A percentile compares a stretch with the other conserved stretches of the same genome.
Evolutionary conservation across 2,888 invertebrate species (phyloP).

Genomic region (Julus scandinavius): DNA sequence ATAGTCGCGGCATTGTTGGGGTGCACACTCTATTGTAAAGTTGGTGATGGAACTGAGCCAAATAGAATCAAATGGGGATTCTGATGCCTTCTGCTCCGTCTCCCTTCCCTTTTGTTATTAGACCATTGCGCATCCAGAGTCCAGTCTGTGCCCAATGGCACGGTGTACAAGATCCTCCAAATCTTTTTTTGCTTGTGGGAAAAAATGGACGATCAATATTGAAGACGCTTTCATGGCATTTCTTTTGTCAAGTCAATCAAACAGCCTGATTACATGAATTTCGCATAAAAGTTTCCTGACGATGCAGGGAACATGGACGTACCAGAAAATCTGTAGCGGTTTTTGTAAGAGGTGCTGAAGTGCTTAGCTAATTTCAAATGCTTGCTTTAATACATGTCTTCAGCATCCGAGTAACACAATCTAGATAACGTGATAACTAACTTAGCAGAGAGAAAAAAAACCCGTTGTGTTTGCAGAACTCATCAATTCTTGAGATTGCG

Average conservation of each 20-base stretch:
- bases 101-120: constrained; percentile 30
- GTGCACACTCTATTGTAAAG: constrained; percentile 40
- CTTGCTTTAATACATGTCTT: background rate
- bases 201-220: constrained; percentile 44
- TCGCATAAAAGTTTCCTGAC: constrained; percentile 10
- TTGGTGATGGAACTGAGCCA: constrained; percentile 37
- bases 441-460: background rate
- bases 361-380: constrained; percentile 5
- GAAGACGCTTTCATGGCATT: constrained; percentile 40
- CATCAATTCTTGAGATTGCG: background rate
- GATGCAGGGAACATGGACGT: background rate
- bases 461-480: background rate
- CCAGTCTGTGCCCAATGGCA: constrained; percentile 33
- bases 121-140: constrained; percentile 23
- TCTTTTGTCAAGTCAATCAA: constrained; percentile 40
- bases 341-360: background rate
- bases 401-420: background rate
- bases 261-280: constrained; percentile 42
- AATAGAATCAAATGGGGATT: constrained; percentile 36
- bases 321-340: background rate
- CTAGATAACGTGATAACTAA: background rate
- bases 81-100: constrained; percentile 26
- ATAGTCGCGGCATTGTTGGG: constrained; percentile 35
- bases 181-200: background rate
- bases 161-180: constrained; percentile 7